Evolutionary conservation across 2,113 vertebrate species (phyloP).

Genomic region (Hiodon alosoides): DNA sequence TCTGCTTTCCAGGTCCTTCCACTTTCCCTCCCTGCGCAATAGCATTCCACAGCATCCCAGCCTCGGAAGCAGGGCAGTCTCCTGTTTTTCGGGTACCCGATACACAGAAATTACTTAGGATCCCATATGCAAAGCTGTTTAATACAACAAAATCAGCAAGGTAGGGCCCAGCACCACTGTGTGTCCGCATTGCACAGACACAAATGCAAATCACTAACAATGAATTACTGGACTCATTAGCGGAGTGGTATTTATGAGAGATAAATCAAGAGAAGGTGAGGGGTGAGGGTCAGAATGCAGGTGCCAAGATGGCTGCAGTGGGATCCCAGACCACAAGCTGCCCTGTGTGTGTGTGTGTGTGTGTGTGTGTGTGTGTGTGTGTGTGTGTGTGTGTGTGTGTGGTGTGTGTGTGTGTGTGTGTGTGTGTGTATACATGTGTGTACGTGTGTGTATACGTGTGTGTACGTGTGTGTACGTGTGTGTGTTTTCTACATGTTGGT

Average conservation of each 20-base stretch:
- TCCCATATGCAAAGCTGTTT: no score
- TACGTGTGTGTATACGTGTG: neutral
- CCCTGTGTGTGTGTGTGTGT: constrained; percentile 29
- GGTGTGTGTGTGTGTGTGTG: neutral
- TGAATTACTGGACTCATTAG: constrained; percentile 99
- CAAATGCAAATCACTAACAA: constrained; percentile 99
- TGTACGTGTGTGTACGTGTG: constrained; percentile 16
- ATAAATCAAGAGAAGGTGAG: constrained; percentile 95
- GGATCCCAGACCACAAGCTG: constrained; percentile 47
- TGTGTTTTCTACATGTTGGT: neutral
- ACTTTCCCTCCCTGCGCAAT: constrained; percentile 12
- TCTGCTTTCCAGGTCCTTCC: constrained; percentile 1
- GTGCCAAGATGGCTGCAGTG: constrained; percentile 66
- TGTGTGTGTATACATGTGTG: neutral
- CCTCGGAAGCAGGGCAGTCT: no score
- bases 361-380: neutral
- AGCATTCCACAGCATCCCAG: no score
- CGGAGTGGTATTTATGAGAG: constrained; percentile 98
- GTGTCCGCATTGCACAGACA: constrained; percentile 98
- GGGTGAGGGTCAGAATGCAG: constrained; percentile 71
- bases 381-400: neutral
- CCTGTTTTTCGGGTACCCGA: no score
- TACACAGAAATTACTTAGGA: no score
- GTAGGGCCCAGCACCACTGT: constrained; percentile 80
- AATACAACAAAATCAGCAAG: no score